Conservation (phyloP, 2,888 invertebrate genomes). For the Pandemis cinnamomeana region DNA sequence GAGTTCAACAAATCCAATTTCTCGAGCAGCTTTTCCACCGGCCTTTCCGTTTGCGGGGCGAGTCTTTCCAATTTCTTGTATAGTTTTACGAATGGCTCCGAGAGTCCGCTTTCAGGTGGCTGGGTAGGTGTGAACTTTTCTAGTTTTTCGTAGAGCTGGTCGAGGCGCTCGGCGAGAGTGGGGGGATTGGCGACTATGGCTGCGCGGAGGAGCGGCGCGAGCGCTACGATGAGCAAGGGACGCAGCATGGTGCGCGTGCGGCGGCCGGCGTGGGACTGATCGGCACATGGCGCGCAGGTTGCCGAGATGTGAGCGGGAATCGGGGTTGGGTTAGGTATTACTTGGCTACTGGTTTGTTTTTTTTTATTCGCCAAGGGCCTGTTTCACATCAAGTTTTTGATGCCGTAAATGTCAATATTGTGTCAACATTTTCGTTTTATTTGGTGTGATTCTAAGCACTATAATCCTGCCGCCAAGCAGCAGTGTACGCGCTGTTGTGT, state of each 20-base stretch:
- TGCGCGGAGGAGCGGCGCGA: conserved; percentile 61
- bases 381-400: too few relatives aligned
- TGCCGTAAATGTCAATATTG: too few relatives aligned
- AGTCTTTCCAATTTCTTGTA: conserved; percentile 4
- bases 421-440: too few relatives aligned
- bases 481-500: too few relatives aligned
- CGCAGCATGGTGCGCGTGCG: conserved; percentile 71
- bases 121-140: conserved; percentile 61
- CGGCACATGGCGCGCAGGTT: conserved; percentile 49
- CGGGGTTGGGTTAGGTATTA: background rate
- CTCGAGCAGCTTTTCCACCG: conserved; percentile 60
- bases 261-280: conserved; percentile 56
- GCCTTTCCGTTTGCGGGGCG: conserved; percentile 44
- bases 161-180: conserved; percentile 64
- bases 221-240: conserved; percentile 58
- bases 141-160: conserved; percentile 68
- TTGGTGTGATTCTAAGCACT: too few relatives aligned
- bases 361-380: background rate
- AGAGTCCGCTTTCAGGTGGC: background rate
- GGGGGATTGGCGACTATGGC: conserved; percentile 69
- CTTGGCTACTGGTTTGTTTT: background rate
- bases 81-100: conserved; percentile 7
- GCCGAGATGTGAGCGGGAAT: conserved; percentile 7
- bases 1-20: conserved; percentile 71
- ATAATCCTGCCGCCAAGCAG: too few relatives aligned